Base-by-base conservation (phyloP, 2,797 vertebrate species). In the Lepus oiostolus region DNA sequence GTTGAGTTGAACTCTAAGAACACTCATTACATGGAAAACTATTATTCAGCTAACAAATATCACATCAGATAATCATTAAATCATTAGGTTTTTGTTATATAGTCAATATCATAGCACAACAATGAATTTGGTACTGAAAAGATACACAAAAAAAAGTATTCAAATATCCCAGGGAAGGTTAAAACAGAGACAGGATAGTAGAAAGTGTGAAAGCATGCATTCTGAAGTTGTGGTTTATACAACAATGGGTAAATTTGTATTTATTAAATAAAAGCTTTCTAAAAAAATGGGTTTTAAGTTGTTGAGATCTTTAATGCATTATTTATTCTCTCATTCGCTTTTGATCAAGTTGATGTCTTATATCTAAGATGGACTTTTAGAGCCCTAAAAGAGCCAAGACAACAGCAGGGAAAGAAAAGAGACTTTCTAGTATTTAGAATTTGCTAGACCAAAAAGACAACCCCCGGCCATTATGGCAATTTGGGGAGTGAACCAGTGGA, bases 351-450 rank as follows among this genome's bases (percentile, higher is more conserved):
- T 13, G 5, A 50, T 26, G 35, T 7, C 0, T 71, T 28, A 47
- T 85, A 30, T 38, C 17, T 50, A 47, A 70, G 17, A 35, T n/a
- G 42, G 5, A 38, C 9, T 24, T 79, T 85, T 62, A n/a, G 32
- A 3, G 28, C 42, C 42, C 13, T 16, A 58, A 14, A 67, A 32
- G 21, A 4, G 5, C 42, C 68, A 42, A 38, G 4, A 2, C 4
- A 24, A 26, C 35, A 32, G n/a, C 32, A 81, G 58, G 13, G 35
- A 63, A 85, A 68, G 38, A 28, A 47, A 58, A 60, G 14, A 85
- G 22, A 17, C 16, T 54, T 50, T 85, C 58, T 35, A 47, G n/a
- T 17, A 67, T 91, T 85, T 94, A 75, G 72, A 93, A 67, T 84
- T 87, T 84, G 13, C 72, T 87, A 65, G n/a, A 82, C 76, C 80